Evolutionary conservation across 23 tunicate genomes (phyloP), one percentile per base, ranked within the genome.

Genomic region (Styela plicata): DNA sequence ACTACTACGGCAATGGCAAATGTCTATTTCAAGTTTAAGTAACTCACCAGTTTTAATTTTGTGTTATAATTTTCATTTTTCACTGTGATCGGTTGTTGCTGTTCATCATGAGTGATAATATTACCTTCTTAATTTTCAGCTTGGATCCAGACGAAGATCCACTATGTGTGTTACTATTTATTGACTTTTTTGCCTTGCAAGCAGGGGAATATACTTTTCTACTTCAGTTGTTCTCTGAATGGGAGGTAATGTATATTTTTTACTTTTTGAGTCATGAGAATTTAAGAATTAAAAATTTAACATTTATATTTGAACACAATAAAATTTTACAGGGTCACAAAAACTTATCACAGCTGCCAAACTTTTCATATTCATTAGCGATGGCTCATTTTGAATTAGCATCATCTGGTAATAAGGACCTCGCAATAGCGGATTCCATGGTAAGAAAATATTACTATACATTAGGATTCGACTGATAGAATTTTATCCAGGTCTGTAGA

Each of bases 101-200:
- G n/a, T 21, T 23, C 23, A 22, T 26, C 63, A 20, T 21, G 28
- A 23, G 0, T 0, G 19, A 79, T 63, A 34, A 27, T 61, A 19
- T 19, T 21, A 61, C 64, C 21, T 61, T 61, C 21, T 61, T 21
- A 61, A 61, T 61, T 63, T 82, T 62, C 64, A 92, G 97, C 37
- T 74, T 92, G 16, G 97, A 92, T 63, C 88, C 97, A 52, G 84
- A 87, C 21, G 87, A 86, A 32, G 97, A 92, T 80, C 97, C 97
- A 2, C 86, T 92, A 2, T 78, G 92, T 31, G 78, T 62, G 69
- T 30, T 84, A 37, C 65, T 92, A 19, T 52, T 84, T 21, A 31
- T 92, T 28, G 97, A 92, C 63, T 74, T 79, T 34, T 92, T 83
- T 62, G 89, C 92, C 17, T 35, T 92, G 34, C 64, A 91, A 35